A percentile compares a stretch with the other conserved stretches of the same genome.
phyloP scores from a whole-genome alignment of 1,140 invertebrate species.

The Bilobella aurantiaca region DNA sequence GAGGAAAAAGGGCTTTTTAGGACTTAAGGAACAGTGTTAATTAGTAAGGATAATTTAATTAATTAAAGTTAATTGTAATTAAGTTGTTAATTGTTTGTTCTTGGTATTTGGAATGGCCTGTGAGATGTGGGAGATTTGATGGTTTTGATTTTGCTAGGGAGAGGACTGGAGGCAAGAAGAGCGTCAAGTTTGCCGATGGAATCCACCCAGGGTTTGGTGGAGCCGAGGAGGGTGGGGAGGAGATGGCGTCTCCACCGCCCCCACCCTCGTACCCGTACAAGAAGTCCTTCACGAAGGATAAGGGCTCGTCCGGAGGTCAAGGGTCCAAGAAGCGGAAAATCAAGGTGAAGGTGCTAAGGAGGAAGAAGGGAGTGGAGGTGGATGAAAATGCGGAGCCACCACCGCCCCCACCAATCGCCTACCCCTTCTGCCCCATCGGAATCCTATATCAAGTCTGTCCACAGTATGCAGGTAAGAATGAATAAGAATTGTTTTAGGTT shows the following conservation, averaged over 20 bases:
- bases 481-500: no score
- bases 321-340: conserved; percentile 44
- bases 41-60: neutral
- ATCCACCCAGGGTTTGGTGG: conserved; percentile 55
- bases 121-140: no score
- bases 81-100: neutral
- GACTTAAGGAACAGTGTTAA: neutral
- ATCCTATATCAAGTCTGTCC: conserved; percentile 33
- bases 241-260: conserved; percentile 53
- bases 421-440: conserved; percentile 32
- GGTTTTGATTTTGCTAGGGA: no score
- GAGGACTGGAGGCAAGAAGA: conserved; percentile 39
- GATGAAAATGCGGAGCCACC: conserved; percentile 18
- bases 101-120: no score
- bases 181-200: conserved; percentile 54
- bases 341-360: conserved; percentile 43
- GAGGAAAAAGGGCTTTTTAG: no score
- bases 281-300: conserved; percentile 9
- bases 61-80: conserved; percentile 15
- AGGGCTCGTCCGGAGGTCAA: no score
- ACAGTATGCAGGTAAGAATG: conserved; percentile 32
- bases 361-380: conserved; percentile 37
- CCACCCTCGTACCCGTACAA: conserved; percentile 33
- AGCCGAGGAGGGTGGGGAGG: conserved; percentile 52
- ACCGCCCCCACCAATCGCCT: conserved; percentile 18